These are phyloP conservation scores for Karalla daura DNA, from an alignment of 2,797 vertebrate genomes.

Conservation along the genomic window DNA sequence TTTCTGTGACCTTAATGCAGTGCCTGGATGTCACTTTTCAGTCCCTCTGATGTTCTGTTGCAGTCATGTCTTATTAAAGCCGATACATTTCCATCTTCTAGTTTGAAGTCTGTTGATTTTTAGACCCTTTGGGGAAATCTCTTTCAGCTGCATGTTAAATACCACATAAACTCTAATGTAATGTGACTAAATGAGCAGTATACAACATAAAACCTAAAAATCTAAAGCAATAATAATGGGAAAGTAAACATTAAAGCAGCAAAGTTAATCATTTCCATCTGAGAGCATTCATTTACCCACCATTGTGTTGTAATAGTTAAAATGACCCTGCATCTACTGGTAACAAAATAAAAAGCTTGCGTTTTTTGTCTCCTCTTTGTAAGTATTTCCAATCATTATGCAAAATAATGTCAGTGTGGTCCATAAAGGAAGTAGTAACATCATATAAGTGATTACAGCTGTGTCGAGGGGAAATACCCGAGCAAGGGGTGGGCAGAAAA, in stretches of 20 bases:
- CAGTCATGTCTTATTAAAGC: neutral
- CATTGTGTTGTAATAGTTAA: constrained; percentile 31
- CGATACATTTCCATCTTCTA: neutral
- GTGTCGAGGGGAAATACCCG: constrained; percentile 33
- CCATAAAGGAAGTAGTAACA: constrained; percentile 31
- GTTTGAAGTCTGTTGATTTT: neutral
- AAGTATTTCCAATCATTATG: constrained; percentile 46
- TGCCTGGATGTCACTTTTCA: neutral
- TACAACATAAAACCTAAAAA: constrained; percentile 6
- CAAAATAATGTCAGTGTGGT: constrained; percentile 46
- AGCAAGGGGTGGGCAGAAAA: constrained; percentile 39
- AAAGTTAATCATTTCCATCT: constrained; percentile 37
- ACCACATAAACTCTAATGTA: neutral
- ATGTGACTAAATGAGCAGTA: constrained; percentile 7
- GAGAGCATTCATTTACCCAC: constrained; percentile 36
- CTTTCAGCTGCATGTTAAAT: neutral
- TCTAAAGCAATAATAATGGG: constrained; percentile 11
- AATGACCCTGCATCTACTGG: constrained; percentile 24
- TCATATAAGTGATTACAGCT: constrained; percentile 51
- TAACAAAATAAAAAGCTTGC: constrained; percentile 36
- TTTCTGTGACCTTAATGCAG: neutral
- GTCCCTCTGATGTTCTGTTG: neutral
- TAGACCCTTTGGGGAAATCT: neutral
- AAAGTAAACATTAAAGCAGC: constrained; percentile 5
- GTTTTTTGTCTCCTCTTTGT: neutral